Conservation (phyloP, 2,113 vertebrate genomes). For the Puffinus mauretanicus region DNA sequence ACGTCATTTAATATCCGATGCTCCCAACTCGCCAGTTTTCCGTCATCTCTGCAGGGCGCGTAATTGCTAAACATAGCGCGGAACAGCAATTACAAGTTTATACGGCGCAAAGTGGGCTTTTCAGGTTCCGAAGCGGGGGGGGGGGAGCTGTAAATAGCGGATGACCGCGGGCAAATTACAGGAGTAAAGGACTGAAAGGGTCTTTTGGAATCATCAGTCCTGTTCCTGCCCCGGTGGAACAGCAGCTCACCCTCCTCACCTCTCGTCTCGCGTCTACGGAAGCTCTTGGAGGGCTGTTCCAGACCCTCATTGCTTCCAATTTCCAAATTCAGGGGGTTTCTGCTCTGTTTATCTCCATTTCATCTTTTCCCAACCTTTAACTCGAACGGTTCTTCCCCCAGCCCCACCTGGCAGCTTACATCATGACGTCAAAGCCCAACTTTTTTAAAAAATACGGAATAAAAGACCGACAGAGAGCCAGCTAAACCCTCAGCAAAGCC, state of each 20-base stretch:
- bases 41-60: not conserved
- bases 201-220: not conserved
- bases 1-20: not conserved
- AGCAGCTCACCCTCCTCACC: not conserved
- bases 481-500: too few relatives aligned
- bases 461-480: not conserved
- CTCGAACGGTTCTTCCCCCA: not conserved
- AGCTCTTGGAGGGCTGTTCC: not conserved
- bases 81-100: not conserved
- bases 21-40: not conserved
- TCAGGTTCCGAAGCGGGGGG: not conserved
- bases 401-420: not conserved
- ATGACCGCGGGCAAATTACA: not conserved
- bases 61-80: not conserved
- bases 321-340: not conserved
- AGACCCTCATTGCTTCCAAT: not conserved
- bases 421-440: not conserved
- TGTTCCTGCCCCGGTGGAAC: too few relatives aligned
- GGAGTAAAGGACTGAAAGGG: not conserved
- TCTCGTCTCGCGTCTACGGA: not conserved
- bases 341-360: not conserved
- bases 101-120: fast-evolving
- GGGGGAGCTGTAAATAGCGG: not conserved
- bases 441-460: not conserved
- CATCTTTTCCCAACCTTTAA: not conserved